A percentile compares a stretch with the other conserved stretches of the same genome.
Evolutionary conservation across 2,797 vertebrate species (phyloP).

Genomic region (Odontamblyopus rebecca): DNA sequence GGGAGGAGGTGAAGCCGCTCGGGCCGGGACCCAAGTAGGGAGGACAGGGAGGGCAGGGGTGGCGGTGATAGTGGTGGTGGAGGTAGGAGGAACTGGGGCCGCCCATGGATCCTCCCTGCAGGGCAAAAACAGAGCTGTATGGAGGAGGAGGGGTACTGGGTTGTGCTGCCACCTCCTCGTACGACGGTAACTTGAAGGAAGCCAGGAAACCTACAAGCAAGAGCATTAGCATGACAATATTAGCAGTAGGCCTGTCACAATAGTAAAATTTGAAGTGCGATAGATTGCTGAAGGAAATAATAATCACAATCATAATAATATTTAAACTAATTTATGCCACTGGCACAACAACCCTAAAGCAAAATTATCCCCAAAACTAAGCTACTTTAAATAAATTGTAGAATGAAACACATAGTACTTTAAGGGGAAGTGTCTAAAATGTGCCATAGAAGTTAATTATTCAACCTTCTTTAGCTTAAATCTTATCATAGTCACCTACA

Average conservation of each 20-base stretch:
- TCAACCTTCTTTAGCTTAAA: too few relatives aligned
- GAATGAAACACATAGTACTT: too few relatives aligned
- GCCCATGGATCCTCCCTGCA: conserved; percentile 67
- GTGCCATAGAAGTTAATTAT: too few relatives aligned
- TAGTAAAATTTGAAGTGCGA: too few relatives aligned
- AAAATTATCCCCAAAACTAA: too few relatives aligned
- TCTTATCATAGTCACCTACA: too few relatives aligned
- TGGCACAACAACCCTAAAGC: too few relatives aligned
- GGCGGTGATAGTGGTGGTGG: conserved; percentile 57
- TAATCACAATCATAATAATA: too few relatives aligned
- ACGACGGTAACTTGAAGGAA: conserved; percentile 89
- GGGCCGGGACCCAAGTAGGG: conserved; percentile 66
- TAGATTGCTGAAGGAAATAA: too few relatives aligned
- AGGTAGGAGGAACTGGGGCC: conserved; percentile 57
- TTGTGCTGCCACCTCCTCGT: conserved; percentile 87
- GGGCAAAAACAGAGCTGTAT: conserved; percentile 81
- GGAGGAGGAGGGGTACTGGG: conserved; percentile 88
- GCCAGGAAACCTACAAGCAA: conserved; percentile 82
- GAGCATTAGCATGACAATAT: not conserved
- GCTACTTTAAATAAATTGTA: too few relatives aligned
- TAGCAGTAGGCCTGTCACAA: not conserved
- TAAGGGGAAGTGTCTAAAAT: too few relatives aligned
- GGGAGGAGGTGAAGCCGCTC: conserved; percentile 73
- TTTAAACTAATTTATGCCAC: too few relatives aligned
- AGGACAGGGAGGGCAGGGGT: conserved; percentile 69